Evolutionary conservation across 2,797 vertebrate genomes (phyloP), one percentile per base, ranked within the genome.

Genomic region (Anniella stebbinsi): DNA sequence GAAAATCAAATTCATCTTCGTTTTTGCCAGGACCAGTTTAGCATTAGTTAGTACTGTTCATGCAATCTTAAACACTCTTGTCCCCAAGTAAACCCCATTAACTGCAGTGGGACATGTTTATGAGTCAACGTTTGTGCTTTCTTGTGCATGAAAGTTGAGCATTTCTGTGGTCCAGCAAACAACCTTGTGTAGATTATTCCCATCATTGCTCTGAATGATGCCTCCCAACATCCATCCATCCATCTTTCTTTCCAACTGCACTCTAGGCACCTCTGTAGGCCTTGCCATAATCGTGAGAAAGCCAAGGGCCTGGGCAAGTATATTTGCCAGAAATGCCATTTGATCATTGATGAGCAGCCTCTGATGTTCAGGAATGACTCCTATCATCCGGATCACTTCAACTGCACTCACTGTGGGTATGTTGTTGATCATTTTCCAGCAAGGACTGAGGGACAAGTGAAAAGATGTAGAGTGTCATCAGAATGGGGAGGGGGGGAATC

Each of bases 351-450:
- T 10, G 97, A 98, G 86, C 96, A 96, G 92, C 97, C 97, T 72
- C 95, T 98, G 90, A 96, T 97, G 96, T 98, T 97, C 88, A 95
- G 91, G 91, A 97, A 95, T 1, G 97, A 97, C 12, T 96, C 97
- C 51, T 97, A 97, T 91, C 97, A 98, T 90, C 95, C 97, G 0
- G 97, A 98, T 93, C 97, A 98, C 93, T 98, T 97, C 96, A 97
- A 88, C 94, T 98, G 97, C 90, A 97, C 97, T 70, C 96, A 97
- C 93, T 98, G 97, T 88, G 97, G 97, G 97, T 97, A 95, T 3
- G 97, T 96, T 3, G 97, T 96, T 80, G 18, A 51, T 70, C 54
- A 0, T 77, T 15, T 86, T 67, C 83, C 12, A 51, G 4, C n/a
- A 87, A 60, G 23, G 25, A 25, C 81, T 54, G 23, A 67, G 81